Evolutionary conservation across 2,797 vertebrate species (phyloP).

Genomic region (Malacoraja senta): DNA sequence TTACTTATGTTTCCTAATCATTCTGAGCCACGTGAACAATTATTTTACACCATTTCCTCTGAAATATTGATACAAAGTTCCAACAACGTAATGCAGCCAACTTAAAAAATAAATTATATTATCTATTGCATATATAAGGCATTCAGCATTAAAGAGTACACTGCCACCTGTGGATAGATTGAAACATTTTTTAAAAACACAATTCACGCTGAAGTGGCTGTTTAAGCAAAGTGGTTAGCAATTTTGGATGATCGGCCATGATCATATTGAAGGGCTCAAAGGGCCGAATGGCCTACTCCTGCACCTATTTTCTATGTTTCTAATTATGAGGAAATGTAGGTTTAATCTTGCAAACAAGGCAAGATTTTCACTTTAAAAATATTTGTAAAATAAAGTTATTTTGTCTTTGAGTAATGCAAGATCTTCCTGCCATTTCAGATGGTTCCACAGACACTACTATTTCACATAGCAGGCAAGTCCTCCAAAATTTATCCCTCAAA

Average conservation of each 20-base stretch:
- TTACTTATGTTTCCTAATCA: neutral
- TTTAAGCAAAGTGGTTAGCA: too few species aligned
- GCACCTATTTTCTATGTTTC: too few species aligned
- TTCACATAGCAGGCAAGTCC: neutral
- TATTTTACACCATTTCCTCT: neutral
- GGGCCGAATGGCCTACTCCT: too few species aligned
- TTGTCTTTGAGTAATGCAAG: neutral
- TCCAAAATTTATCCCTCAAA: neutral
- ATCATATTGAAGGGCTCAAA: too few species aligned
- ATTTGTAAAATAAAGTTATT: neutral
- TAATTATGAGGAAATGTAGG: neutral
- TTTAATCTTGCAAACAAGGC: neutral
- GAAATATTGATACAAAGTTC: neutral
- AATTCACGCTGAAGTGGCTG: neutral
- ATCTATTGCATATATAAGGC: neutral
- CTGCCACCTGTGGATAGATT: neutral
- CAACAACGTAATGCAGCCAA: neutral
- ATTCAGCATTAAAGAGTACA: neutral
- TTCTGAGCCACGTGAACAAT: too few species aligned
- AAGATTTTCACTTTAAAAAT: neutral
- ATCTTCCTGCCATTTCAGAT: neutral
- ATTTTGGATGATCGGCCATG: too few species aligned
- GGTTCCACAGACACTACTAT: neutral
- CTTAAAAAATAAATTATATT: neutral
- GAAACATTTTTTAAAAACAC: neutral